Evolutionary conservation across 2,888 invertebrate genomes (phyloP).

Genomic region (Mimas tiliae): DNA sequence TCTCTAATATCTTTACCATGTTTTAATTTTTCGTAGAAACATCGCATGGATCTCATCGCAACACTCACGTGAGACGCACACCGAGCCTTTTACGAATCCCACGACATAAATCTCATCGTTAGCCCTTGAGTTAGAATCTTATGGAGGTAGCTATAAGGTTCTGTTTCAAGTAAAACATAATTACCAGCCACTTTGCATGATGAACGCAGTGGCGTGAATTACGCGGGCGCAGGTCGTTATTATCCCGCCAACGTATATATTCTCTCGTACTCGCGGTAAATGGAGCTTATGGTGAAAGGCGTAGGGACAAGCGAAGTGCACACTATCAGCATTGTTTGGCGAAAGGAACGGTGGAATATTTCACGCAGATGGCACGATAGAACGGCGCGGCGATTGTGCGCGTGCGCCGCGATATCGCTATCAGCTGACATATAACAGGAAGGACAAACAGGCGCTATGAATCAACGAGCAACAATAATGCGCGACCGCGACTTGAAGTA

Average conservation of each 20-base stretch:
- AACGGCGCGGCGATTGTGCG: slow-evolving; percentile 60
- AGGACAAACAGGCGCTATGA: slow-evolving; percentile 72
- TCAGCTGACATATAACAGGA: slow-evolving; percentile 63
- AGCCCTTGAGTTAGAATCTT: slow-evolving; percentile 36
- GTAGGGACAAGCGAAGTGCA: slow-evolving; percentile 29
- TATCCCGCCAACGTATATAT: slow-evolving; percentile 37
- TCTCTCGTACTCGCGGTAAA: slow-evolving; percentile 21
- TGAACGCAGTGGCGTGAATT: slow-evolving; percentile 80
- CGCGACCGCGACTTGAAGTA: slow-evolving; percentile 29
- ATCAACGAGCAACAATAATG: slow-evolving; percentile 54
- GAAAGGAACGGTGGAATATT: slow-evolving; percentile 63
- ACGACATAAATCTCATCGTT: slow-evolving; percentile 59
- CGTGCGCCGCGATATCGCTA: slow-evolving; percentile 61
- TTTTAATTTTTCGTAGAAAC: background rate
- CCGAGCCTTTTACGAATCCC: slow-evolving; percentile 37
- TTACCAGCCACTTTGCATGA: slow-evolving; percentile 74
- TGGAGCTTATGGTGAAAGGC: slow-evolving; percentile 33
- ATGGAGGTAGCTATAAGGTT: slow-evolving; percentile 35
- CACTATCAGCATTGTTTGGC: background rate
- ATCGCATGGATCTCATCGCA: slow-evolving; percentile 12
- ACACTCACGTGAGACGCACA: slow-evolving; percentile 11
- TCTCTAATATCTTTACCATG: too few relatives aligned
- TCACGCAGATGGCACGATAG: slow-evolving; percentile 80
- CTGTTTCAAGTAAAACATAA: slow-evolving; percentile 34
- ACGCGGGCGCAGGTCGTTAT: slow-evolving; percentile 78